phyloP scores from a whole-genome alignment of 2,113 vertebrate species.

The Notothenia coriiceps region DNA sequence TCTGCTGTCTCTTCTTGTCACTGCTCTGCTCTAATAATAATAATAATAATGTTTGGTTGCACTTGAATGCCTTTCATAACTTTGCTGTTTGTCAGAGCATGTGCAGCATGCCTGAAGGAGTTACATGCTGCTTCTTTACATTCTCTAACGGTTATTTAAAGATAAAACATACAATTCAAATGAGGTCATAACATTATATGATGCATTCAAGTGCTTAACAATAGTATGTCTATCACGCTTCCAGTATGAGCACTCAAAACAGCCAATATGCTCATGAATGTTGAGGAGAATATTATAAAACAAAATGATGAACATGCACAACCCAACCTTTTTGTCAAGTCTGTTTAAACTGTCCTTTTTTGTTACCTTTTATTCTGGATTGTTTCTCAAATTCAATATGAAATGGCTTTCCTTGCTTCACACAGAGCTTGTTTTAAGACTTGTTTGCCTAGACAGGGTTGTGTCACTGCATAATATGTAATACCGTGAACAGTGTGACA shows the following conservation, averaged over 20 bases:
- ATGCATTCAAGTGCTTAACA: not conserved
- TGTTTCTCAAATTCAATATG: not conserved
- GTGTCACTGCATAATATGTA: not conserved
- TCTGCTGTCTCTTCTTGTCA: constrained; percentile 34
- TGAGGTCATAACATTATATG: not conserved
- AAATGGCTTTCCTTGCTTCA: not conserved
- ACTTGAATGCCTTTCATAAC: constrained; percentile 49
- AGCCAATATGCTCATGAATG: not conserved
- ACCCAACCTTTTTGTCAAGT: not conserved
- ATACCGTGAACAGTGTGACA: not conserved
- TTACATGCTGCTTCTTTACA: not conserved
- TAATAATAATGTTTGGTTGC: constrained; percentile 32
- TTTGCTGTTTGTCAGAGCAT: constrained; percentile 40
- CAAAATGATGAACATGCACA: not conserved
- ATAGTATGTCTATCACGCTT: not conserved
- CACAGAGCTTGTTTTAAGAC: not conserved
- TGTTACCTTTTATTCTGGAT: not conserved
- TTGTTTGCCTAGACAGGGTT: not conserved
- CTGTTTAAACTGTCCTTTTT: not conserved
- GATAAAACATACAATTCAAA: not conserved
- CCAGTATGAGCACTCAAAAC: not conserved
- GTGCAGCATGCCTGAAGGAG: constrained; percentile 5
- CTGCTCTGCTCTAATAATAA: constrained; percentile 46
- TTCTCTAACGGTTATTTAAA: not conserved
- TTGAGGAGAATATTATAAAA: not conserved